Conservation (phyloP, 2,113 vertebrate genomes). For the Hoplias malabaricus region DNA sequence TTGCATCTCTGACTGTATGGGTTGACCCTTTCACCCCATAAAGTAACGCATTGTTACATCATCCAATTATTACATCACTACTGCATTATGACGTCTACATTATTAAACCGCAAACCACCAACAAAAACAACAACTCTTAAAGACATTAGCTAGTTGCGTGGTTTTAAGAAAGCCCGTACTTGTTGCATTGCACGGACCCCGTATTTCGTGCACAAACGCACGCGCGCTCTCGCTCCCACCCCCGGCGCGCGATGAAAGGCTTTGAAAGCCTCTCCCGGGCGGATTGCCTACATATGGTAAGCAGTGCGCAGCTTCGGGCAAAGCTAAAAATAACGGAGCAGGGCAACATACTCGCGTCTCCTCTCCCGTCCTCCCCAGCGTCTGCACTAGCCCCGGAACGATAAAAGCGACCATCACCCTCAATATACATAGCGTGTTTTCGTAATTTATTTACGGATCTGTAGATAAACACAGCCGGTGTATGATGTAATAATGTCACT, state of each 20-base stretch:
- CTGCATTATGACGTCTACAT: neutral
- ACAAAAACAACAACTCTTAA: no score
- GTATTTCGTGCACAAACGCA: neutral
- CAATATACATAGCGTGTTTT: neutral
- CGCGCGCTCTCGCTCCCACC: neutral
- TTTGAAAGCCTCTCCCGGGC: neutral
- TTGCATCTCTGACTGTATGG: no score
- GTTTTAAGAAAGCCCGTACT: neutral
- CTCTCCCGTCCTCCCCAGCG: neutral
- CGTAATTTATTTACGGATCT: no score
- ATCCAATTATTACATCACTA: neutral
- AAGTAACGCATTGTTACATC: no score
- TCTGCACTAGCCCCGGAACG: neutral
- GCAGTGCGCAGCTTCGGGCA: conserved; percentile 68
- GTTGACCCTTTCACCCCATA: no score
- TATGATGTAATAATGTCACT: no score
- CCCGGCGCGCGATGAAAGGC: neutral
- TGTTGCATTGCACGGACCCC: neutral
- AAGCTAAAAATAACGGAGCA: conserved; percentile 85
- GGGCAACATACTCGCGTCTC: neutral
- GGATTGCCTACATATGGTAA: conserved; percentile 70
- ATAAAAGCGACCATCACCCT: neutral
- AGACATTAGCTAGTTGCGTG: no score
- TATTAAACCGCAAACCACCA: neutral
- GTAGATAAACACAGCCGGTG: conserved; percentile 48